These are phyloP conservation scores for Octomys mimax DNA, from an alignment of 2,797 vertebrate species.

Conservation along the genomic window DNA sequence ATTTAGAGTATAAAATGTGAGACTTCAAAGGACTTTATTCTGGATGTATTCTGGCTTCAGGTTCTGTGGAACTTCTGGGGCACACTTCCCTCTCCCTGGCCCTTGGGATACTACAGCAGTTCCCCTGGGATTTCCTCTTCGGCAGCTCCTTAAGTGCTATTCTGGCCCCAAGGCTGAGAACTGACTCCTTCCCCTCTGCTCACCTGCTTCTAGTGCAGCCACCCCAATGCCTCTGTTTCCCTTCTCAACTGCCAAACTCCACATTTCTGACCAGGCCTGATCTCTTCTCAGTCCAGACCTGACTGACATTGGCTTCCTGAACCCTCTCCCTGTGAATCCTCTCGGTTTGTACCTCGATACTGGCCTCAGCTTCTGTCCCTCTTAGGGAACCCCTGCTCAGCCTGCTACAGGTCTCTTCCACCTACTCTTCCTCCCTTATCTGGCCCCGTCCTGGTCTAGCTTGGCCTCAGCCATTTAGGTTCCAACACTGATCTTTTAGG, in stretches of 20 bases:
- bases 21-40: conserved; percentile 72
- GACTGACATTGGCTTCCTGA: background rate
- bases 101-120: background rate
- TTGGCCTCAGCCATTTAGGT: background rate
- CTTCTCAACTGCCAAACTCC: background rate
- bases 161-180: background rate
- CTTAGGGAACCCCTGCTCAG: background rate
- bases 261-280: background rate
- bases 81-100: background rate
- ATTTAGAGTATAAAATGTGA: conserved; percentile 55
- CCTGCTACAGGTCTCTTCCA: background rate
- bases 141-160: background rate
- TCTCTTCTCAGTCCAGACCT: background rate
- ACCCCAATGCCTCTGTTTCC: background rate
- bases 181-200: background rate
- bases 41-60: conserved; percentile 59
- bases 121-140: background rate
- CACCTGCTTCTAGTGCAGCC: background rate
- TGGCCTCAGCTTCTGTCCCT: background rate
- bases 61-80: background rate
- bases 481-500: background rate
- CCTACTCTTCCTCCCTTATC: background rate
- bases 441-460: background rate
- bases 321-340: background rate
- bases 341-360: too few species aligned